A percentile compares a stretch with the other conserved stretches of the same genome.
These are phyloP conservation scores for Eristalis arbustorum DNA, from an alignment of 2,888 invertebrate genomes.

Conservation along the genomic window DNA sequence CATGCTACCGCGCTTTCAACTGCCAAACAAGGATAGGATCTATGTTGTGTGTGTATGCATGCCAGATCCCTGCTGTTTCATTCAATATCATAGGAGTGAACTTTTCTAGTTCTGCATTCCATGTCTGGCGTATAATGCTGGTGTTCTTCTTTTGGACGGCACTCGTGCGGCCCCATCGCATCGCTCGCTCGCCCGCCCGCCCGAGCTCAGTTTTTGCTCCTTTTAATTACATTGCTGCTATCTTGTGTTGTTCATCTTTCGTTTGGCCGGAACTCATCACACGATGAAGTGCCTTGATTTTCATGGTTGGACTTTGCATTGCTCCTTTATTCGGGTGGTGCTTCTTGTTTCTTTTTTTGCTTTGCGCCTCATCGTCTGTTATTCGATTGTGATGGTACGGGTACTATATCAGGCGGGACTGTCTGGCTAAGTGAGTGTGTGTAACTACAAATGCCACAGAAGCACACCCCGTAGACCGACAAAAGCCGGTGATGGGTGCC, in stretches of 20 bases:
- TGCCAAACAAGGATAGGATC: constrained; percentile 43
- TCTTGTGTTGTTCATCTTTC: constrained; percentile 69
- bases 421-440: constrained; percentile 21
- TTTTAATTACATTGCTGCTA: constrained; percentile 68
- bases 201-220: constrained; percentile 49
- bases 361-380: neutral
- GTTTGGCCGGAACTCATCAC: constrained; percentile 69
- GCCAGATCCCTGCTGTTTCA: constrained; percentile 46
- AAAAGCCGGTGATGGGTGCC: neutral
- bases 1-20: constrained; percentile 65
- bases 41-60: constrained; percentile 13
- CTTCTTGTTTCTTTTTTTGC: constrained; percentile 6
- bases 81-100: constrained; percentile 50
- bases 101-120: constrained; percentile 66
- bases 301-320: constrained; percentile 61
- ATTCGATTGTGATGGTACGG: constrained; percentile 4
- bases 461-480: constrained; percentile 40
- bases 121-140: constrained; percentile 63
- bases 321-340: constrained; percentile 44
- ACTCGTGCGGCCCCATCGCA: constrained; percentile 19
- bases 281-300: constrained; percentile 70
- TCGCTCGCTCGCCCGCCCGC: neutral
- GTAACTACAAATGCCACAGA: constrained; percentile 56
- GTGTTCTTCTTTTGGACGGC: constrained; percentile 15
- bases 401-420: constrained; percentile 16